Evolutionary conservation across 2,888 invertebrate genomes (phyloP), one percentile per base, ranked within the genome.

Genomic region (Torymus tubicola): DNA sequence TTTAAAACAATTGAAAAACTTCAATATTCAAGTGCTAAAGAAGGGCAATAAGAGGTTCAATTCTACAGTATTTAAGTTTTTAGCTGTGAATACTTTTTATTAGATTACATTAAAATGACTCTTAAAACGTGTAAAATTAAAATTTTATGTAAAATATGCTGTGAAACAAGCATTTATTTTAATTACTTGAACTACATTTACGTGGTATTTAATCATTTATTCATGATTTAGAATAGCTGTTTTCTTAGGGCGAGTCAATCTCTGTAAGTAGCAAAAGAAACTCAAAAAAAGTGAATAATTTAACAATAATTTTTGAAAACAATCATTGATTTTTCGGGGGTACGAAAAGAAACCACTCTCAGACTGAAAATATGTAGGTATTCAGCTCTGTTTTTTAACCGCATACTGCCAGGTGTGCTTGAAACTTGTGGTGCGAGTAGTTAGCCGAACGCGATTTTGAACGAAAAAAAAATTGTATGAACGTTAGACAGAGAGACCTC

Each of bases 351-450:
- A 13, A 53, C 61, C 42, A 68, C 16, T 16, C 57, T 61, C 58
- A 81, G 58, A 50, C 31, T 65, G 78, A 73, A 16, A 64, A 14
- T 14, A 69, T 2, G 5, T 31, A 31, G 31, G 31, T 31, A 5
- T 50, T 75, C 53, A 61, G 42, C 53, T 76, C 24, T 65, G 55
- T 60, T 74, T 74, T 77, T 68, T 57, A 18, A 76, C 16, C 61
- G 50, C 61, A 75, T 83, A 85, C 82, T 81, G 75, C 83, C 83
- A 80, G 73, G 84, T 84, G 83, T 86, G 85, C 84, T 85, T 84
- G 83, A 83, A 84, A 83, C 84, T 86, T 86, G 78, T 61, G 50
- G 57, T 72, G 60, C 61, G 74, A 76, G 58, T 83, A 82, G 73
- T 77, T 83, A 84, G 65, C 64, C 57, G 72, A 84, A 84, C 81